Percentiles rank a stretch among this genome's conserved stretches.
These are phyloP conservation scores for Esox lucius DNA, from an alignment of 2,797 vertebrate species.

Conservation along the genomic window DNA sequence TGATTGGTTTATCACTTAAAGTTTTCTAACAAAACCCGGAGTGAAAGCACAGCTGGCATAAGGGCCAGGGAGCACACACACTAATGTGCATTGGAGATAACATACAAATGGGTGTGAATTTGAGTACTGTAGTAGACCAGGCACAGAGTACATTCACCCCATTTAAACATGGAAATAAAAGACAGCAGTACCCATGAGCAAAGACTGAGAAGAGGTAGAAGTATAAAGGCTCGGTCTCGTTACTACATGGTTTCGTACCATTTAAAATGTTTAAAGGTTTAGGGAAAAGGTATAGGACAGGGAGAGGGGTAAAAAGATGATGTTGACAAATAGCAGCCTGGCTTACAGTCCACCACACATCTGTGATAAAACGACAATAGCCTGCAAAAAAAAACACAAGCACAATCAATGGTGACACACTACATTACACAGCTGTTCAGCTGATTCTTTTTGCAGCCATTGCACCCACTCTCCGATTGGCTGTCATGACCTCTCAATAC, in stretches of 20 bases:
- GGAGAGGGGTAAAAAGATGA: neutral
- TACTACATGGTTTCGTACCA: slow-evolving; percentile 50
- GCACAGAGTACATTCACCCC: slow-evolving; percentile 18
- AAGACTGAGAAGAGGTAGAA: slow-evolving; percentile 7
- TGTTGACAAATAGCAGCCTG: slow-evolving; percentile 28
- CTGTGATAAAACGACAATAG: slow-evolving; percentile 45
- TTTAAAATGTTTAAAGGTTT: neutral
- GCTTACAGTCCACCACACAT: slow-evolving; percentile 40
- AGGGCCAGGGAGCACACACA: slow-evolving; percentile 27
- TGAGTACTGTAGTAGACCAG: neutral
- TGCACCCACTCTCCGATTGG: too few relatives aligned
- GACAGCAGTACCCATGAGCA: slow-evolving; percentile 3
- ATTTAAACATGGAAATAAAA: slow-evolving; percentile 18
- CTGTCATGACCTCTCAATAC: too few relatives aligned
- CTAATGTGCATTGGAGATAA: slow-evolving; percentile 44
- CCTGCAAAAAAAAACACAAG: slow-evolving; percentile 46
- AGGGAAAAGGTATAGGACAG: neutral
- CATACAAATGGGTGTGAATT: slow-evolving; percentile 36
- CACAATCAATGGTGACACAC: neutral
- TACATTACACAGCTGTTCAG: neutral
- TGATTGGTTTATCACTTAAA: slow-evolving; percentile 45
- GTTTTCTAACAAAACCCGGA: slow-evolving; percentile 21
- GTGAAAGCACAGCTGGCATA: slow-evolving; percentile 41
- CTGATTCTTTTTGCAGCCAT: too few relatives aligned
- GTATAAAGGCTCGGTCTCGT: neutral